Base-by-base conservation (phyloP, 1,140 invertebrate species). In the Nymphalis io region DNA sequence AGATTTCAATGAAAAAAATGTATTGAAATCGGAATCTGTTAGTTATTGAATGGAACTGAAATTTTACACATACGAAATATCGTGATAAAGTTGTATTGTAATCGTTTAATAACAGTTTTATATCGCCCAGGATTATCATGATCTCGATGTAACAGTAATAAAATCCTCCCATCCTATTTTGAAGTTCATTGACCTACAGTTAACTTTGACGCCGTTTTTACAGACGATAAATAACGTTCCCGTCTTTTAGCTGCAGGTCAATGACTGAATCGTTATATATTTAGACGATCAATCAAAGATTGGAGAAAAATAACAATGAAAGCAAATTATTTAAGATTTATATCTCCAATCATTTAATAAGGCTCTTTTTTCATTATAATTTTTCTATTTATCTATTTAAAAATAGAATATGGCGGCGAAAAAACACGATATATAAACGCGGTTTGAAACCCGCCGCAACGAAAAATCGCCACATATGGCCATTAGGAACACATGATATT, bases 111-210 rank as follows among this genome's bases (percentile, higher is more conserved):
- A 20, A 51, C 46, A 18, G 2, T 11, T 8, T 33, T 20, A 20
- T 8, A 51, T 15, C 51, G 21, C 23, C 27, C 23, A 27, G 23
- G 11, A 21, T 15, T 55, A 2, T 55, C 2, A 27, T 55, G 4
- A 13, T 23, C 21, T 0, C 51, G 21, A 21, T 8, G 3, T 55
- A 16, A n/a, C 48, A 18, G 3, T 55, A 55, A 55, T 55, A 55
- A 55, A 55, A 55, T 55, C 51, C 13, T 55, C 51, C 51, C 51
- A 55, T 55, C 21, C 15, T 55, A 27, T 55, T 55, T 55, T 55
- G 20, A 55, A 16, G 51, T 20, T 55, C 51, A 27, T 55, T 55
- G 21, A 23, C 51, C 51, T 13, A 27, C 21, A 3, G 51, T 55
- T 55, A 15, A 55, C 51, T 55, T 33, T 20, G 18, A 27, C 27